Percentiles rank a stretch among this genome's conserved stretches.
phyloP scores from a whole-genome alignment of 64 coral and sea anemone species.

The Pachyseris speciosa region DNA sequence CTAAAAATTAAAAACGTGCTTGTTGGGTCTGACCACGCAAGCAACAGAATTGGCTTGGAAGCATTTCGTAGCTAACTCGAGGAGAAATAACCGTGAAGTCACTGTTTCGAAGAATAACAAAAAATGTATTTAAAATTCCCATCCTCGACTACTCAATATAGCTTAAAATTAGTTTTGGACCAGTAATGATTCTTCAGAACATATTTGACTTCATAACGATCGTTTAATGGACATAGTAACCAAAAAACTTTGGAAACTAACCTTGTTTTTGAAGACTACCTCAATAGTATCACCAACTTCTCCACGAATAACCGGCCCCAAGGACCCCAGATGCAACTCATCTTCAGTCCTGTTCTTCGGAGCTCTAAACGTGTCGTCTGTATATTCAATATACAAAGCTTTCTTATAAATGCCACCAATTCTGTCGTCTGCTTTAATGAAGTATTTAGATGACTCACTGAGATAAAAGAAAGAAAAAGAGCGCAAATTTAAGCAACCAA shows the following conservation, averaged over 20 bases:
- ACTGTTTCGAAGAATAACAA: too few relatives aligned
- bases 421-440: conserved; percentile 43
- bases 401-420: conserved; percentile 92
- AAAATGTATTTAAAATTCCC: too few relatives aligned
- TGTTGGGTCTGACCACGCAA: too few relatives aligned
- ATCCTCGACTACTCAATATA: too few relatives aligned
- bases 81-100: too few relatives aligned
- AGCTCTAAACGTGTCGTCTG: conserved; percentile 45
- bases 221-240: neutral
- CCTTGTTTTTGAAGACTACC: conserved; percentile 84
- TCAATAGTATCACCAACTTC: conserved; percentile 85
- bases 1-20: too few relatives aligned
- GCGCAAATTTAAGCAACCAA: too few relatives aligned
- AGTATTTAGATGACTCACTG: conserved; percentile 76
- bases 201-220: too few relatives aligned
- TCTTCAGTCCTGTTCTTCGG: conserved; percentile 17
- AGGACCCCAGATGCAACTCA: conserved; percentile 64
- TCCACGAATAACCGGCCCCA: conserved; percentile 88
- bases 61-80: too few relatives aligned
- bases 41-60: too few relatives aligned
- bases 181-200: too few relatives aligned
- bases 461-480: neutral
- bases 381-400: conserved; percentile 83
- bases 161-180: too few relatives aligned
- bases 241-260: neutral